Evolutionary conservation across 1,140 invertebrate species (phyloP).

Genomic region (Eriosoma lanigerum): DNA sequence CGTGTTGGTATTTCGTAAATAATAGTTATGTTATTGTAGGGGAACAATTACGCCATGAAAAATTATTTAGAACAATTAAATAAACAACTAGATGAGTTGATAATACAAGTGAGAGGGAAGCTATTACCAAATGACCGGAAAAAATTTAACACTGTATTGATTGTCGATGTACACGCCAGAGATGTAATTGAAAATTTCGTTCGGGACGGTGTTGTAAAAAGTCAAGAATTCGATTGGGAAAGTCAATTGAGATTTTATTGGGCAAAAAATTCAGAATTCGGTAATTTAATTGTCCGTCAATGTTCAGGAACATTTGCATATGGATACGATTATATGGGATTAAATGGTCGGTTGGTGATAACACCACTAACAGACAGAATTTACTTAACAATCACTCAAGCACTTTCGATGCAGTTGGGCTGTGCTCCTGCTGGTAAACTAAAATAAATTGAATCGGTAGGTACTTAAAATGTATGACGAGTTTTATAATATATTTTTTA

Average conservation of each 20-base stretch:
- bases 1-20: not conserved
- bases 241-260: constrained; percentile 90
- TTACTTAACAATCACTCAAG: constrained; percentile 88
- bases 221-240: constrained; percentile 87
- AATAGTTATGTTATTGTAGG: constrained; percentile 59
- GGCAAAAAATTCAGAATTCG: constrained; percentile 68
- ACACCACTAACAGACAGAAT: constrained; percentile 89
- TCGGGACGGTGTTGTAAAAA: constrained; percentile 78
- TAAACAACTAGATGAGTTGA: constrained; percentile 79
- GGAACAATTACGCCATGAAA: constrained; percentile 84
- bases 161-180: constrained; percentile 85
- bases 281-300: constrained; percentile 79
- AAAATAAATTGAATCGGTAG: no score
- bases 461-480: not conserved
- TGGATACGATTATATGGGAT: constrained; percentile 92
- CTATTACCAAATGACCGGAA: constrained; percentile 77
- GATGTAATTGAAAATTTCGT: constrained; percentile 88
- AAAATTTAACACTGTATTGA: constrained; percentile 85
- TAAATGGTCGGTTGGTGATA: constrained; percentile 85
- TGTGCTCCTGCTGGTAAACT: constrained; percentile 75
- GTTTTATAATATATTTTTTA: not conserved
- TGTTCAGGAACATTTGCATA: constrained; percentile 81
- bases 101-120: constrained; percentile 71
- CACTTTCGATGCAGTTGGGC: constrained; percentile 82
- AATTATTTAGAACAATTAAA: constrained; percentile 80